Percentiles rank a stretch among this genome's conserved stretches.
phyloP scores from a whole-genome alignment of 2,888 invertebrate genomes.

The Molorchus minor region DNA sequence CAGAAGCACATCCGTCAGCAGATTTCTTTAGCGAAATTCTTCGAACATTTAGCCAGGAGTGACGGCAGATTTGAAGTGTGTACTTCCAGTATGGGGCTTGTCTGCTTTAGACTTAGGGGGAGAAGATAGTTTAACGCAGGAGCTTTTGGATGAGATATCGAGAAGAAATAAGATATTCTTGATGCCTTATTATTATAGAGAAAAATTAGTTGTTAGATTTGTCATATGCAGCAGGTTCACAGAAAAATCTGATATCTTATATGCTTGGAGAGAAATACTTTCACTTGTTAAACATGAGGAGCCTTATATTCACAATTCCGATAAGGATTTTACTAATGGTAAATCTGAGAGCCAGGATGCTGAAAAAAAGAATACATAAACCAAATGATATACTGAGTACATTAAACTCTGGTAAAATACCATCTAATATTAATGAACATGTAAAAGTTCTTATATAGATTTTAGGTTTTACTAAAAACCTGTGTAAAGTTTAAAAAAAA shows the following conservation, averaged over 20 bases:
- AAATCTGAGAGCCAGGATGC: constrained; percentile 2
- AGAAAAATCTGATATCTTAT: constrained; percentile 75
- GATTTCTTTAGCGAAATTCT: constrained; percentile 77
- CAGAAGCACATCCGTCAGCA: constrained; percentile 81
- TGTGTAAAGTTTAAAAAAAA: too few relatives aligned
- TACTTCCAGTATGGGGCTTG: constrained; percentile 68
- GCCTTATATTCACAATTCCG: background rate
- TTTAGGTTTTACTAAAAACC: too few relatives aligned
- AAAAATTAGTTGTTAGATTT: constrained; percentile 79
- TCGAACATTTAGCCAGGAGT: constrained; percentile 74
- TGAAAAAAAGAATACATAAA: background rate
- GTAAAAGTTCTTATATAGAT: constrained; percentile 33
- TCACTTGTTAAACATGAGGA: constrained; percentile 21
- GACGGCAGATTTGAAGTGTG: constrained; percentile 83
- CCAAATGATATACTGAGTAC: constrained; percentile 22
- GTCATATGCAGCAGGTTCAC: constrained; percentile 81
- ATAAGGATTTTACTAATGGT: background rate
- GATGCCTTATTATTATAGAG: constrained; percentile 77
- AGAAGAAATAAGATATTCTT: constrained; percentile 82
- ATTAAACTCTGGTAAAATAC: constrained; percentile 19
- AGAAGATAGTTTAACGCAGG: constrained; percentile 70
- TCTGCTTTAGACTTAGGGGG: constrained; percentile 89
- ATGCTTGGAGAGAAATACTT: constrained; percentile 68
- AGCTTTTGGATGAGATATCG: constrained; percentile 76
- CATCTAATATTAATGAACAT: constrained; percentile 32